A percentile compares a stretch with the other conserved stretches of the same genome.
These are phyloP conservation scores for Cirrhinus mrigala DNA, from an alignment of 2,797 vertebrate species.

Conservation along the genomic window DNA sequence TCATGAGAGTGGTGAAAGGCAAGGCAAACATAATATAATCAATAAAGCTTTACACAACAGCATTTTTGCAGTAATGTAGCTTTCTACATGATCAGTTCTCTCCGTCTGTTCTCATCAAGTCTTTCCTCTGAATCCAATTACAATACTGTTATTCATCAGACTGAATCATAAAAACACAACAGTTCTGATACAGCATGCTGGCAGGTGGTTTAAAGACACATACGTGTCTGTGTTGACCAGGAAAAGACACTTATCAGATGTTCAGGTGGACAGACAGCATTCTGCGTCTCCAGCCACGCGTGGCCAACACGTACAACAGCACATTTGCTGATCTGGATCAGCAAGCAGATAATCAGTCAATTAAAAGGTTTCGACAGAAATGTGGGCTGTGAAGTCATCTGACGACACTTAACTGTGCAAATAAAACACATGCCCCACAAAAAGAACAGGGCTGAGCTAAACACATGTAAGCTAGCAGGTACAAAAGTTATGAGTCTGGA, in stretches of 20 bases:
- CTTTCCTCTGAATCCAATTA: background rate
- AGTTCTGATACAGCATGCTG: slow-evolving; percentile 5
- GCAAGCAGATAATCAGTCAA: slow-evolving; percentile 4
- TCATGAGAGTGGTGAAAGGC: slow-evolving; percentile 12
- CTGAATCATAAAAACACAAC: slow-evolving; percentile 24
- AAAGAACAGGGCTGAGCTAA: slow-evolving; percentile 10
- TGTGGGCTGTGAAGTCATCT: slow-evolving; percentile 14
- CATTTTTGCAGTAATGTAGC: background rate
- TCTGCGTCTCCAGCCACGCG: background rate
- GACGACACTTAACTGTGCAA: slow-evolving; percentile 27
- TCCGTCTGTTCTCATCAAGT: background rate
- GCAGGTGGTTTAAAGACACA: background rate
- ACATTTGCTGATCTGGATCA: background rate
- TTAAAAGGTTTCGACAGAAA: slow-evolving; percentile 22
- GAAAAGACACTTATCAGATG: background rate
- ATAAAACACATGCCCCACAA: slow-evolving; percentile 18
- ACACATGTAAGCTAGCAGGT: slow-evolving; percentile 36
- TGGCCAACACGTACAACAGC: background rate
- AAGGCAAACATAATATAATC: slow-evolving; percentile 48
- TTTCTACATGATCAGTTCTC: slow-evolving; percentile 3
- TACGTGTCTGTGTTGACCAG: background rate
- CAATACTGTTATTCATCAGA: background rate
- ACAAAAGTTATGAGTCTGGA: slow-evolving; percentile 79
- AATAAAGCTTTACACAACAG: slow-evolving; percentile 45
- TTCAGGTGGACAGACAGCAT: background rate